phyloP scores from a whole-genome alignment of 1,140 invertebrate species.

The Drosophila punjabiensis region DNA sequence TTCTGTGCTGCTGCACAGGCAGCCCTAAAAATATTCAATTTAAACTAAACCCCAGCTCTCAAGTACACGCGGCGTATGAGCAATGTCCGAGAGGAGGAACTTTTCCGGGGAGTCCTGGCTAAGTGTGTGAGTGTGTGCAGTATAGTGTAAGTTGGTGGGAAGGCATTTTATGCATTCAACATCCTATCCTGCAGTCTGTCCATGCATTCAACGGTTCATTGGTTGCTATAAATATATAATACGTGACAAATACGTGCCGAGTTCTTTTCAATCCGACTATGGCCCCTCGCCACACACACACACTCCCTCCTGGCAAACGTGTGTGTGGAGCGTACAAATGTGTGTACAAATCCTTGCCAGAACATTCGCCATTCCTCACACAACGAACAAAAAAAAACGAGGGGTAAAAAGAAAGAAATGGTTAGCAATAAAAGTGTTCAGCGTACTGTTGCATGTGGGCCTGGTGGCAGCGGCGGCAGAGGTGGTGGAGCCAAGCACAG shows the following conservation, averaged over 20 bases:
- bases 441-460: constrained; percentile 71
- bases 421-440: constrained; percentile 82
- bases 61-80: constrained; percentile 72
- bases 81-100: constrained; percentile 45
- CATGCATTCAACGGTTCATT: constrained; percentile 83
- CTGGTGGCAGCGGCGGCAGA: background rate
- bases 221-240: constrained; percentile 84
- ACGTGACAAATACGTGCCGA: constrained; percentile 83
- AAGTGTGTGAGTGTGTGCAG: background rate
- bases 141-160: constrained; percentile 7
- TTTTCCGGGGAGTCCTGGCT: background rate
- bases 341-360: constrained; percentile 71
- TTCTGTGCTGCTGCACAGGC: constrained; percentile 10
- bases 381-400: constrained; percentile 29
- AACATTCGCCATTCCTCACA: constrained; percentile 53
- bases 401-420: constrained; percentile 56
- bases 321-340: constrained; percentile 51
- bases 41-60: constrained; percentile 71
- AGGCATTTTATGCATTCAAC: constrained; percentile 73
- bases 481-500: constrained; percentile 8
- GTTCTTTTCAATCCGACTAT: constrained; percentile 74
- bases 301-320: constrained; percentile 32
- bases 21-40: constrained; percentile 66
- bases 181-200: constrained; percentile 51
- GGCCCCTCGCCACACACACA: background rate